A percentile compares a stretch with the other conserved stretches of the same genome.
Conservation (phyloP, 2,888 invertebrate species). For the Thelaira solivaga region DNA sequence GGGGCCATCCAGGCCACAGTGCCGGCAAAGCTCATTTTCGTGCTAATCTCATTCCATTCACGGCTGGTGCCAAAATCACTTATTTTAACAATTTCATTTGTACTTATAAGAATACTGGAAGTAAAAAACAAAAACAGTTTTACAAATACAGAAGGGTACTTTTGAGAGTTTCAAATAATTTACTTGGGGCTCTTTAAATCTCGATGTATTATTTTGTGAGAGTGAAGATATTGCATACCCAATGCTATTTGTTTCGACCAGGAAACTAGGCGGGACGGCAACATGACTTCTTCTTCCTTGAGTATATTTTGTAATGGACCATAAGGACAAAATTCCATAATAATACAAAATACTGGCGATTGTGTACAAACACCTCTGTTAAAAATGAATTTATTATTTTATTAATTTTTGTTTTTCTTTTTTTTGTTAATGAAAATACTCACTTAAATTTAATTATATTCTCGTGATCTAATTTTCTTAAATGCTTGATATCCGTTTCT, state of each 20-base stretch:
- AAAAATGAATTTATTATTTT: slow-evolving; percentile 70
- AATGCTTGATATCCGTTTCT: slow-evolving; percentile 95
- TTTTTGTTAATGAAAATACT: no score
- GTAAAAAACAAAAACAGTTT: slow-evolving; percentile 10
- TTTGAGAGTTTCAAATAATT: slow-evolving; percentile 75
- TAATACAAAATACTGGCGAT: slow-evolving; percentile 93
- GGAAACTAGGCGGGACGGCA: slow-evolving; percentile 89
- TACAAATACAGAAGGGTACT: not conserved
- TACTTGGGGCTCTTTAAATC: slow-evolving; percentile 99
- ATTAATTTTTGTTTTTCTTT: no score
- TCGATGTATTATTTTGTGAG: slow-evolving; percentile 97
- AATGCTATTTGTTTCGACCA: slow-evolving; percentile 97
- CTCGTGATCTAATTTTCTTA: slow-evolving; percentile 94
- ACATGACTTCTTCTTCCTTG: slow-evolving; percentile 88
- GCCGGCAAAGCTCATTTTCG: slow-evolving; percentile 98
- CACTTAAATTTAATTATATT: slow-evolving; percentile 88
- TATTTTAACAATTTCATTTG: slow-evolving; percentile 91
- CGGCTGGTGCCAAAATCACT: slow-evolving; percentile 98
- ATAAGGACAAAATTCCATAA: slow-evolving; percentile 99
- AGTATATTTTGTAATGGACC: slow-evolving; percentile 96
- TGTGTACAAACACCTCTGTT: slow-evolving; percentile 94
- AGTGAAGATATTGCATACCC: slow-evolving; percentile 98
- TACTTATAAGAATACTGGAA: slow-evolving; percentile 89
- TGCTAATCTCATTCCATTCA: slow-evolving; percentile 95
- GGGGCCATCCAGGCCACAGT: slow-evolving; percentile 99